Evolutionary conservation across 2,113 vertebrate species (phyloP).

Genomic region (Anolis sagrei): DNA sequence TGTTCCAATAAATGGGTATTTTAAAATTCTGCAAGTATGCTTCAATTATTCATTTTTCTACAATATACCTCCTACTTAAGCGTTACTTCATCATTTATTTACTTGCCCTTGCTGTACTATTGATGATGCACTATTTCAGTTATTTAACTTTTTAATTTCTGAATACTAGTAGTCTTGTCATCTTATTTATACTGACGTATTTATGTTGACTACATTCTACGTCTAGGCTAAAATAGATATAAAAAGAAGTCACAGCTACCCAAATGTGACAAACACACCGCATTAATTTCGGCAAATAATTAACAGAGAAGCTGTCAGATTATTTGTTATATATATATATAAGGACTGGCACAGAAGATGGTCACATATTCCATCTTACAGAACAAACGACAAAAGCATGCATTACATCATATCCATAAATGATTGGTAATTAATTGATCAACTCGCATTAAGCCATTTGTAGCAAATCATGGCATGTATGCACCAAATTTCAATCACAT

Average conservation of each 20-base stretch:
- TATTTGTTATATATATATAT: neutral
- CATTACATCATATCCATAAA: neutral
- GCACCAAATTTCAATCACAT: conserved; percentile 60
- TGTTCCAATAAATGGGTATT: neutral
- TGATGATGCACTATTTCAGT: neutral
- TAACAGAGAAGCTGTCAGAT: neutral
- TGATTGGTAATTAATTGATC: conserved; percentile 6
- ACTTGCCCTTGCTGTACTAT: neutral
- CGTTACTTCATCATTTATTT: neutral
- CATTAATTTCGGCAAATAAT: neutral
- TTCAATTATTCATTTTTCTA: neutral
- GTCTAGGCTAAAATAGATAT: neutral
- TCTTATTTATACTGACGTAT: neutral
- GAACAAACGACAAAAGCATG: conserved; percentile 29
- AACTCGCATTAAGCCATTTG: conserved; percentile 20
- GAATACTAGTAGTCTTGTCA: neutral
- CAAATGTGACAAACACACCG: neutral
- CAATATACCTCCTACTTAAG: neutral
- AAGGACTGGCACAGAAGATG: conserved; percentile 26
- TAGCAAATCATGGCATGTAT: conserved; percentile 38
- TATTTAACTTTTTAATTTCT: conserved; percentile 1
- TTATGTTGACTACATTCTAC: neutral
- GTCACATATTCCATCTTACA: conserved; percentile 32
- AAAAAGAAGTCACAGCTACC: neutral
- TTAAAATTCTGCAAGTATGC: neutral